A percentile compares a stretch with the other conserved stretches of the same genome.
These are phyloP conservation scores for Malurus splendens DNA, from an alignment of 2,797 vertebrate species.

Conservation along the genomic window DNA sequence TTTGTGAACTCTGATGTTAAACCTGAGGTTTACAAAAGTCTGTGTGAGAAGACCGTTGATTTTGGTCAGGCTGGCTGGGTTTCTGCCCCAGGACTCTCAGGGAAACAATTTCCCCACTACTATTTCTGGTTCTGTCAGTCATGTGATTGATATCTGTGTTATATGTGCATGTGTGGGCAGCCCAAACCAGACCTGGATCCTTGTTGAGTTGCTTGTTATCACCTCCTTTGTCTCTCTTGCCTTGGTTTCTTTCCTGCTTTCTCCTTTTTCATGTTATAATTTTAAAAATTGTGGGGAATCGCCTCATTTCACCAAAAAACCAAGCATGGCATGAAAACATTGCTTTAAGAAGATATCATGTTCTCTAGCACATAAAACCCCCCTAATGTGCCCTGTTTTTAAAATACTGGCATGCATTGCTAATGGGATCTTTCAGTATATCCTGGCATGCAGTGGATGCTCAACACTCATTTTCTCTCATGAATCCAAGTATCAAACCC, in stretches of 20 bases:
- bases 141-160: neutral
- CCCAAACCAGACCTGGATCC: neutral
- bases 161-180: neutral
- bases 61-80: neutral
- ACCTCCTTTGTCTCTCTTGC: neutral
- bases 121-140: neutral
- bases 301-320: neutral
- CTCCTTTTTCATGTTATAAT: neutral
- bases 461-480: conserved; percentile 40
- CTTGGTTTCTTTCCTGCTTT: neutral
- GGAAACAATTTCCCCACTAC: neutral
- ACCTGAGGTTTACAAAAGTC: neutral
- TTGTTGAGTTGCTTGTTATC: neutral
- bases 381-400: neutral
- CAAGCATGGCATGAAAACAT: neutral
- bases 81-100: neutral
- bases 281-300: neutral
- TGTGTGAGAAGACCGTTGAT: neutral
- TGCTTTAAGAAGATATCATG: neutral
- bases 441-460: conserved; percentile 19
- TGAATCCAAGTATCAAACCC: conserved; percentile 26
- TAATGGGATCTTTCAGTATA: conserved; percentile 20
- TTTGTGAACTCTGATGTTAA: neutral
- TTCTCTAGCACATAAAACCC: neutral
- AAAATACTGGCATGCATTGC: neutral